A percentile compares a stretch with the other conserved stretches of the same genome.
Evolutionary conservation across 2,888 invertebrate species (phyloP).

Genomic region (Smittia sp.): DNA sequence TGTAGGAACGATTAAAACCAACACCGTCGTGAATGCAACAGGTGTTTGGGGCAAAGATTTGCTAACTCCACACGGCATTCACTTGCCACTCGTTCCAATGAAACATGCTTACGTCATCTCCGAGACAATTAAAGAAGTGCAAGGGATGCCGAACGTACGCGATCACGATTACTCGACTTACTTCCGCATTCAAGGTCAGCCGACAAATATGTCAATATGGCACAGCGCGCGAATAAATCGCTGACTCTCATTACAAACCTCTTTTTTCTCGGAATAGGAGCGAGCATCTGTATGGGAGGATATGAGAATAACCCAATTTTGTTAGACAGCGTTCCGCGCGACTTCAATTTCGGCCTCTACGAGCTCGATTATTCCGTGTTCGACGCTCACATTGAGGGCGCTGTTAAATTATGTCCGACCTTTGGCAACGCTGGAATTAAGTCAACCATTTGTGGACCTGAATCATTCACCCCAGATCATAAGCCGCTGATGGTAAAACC

Average conservation of each 20-base stretch:
- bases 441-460: conserved; percentile 85
- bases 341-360: conserved; percentile 80
- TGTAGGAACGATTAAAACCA: conserved; percentile 64
- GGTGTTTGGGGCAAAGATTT: conserved; percentile 80
- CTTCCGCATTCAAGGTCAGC: conserved; percentile 72
- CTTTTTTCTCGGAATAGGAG: background rate
- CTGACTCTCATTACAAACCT: background rate
- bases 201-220: no score
- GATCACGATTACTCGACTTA: conserved; percentile 84
- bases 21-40: conserved; percentile 69
- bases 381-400: conserved; percentile 69
- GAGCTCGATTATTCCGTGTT: conserved; percentile 87
- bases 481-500: conserved; percentile 73
- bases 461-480: conserved; percentile 90
- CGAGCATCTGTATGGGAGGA: conserved; percentile 72
- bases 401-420: conserved; percentile 70
- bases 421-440: conserved; percentile 75
- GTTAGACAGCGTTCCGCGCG: conserved; percentile 69
- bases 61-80: conserved; percentile 51
- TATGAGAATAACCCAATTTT: conserved; percentile 84
- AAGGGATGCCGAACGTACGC: conserved; percentile 75
- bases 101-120: conserved; percentile 87
- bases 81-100: conserved; percentile 76
- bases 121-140: conserved; percentile 71
- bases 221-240: no score